A percentile compares a stretch with the other conserved stretches of the same genome.
Conservation (phyloP, 2,113 vertebrate species). For the Paraplagusia blochii region DNA sequence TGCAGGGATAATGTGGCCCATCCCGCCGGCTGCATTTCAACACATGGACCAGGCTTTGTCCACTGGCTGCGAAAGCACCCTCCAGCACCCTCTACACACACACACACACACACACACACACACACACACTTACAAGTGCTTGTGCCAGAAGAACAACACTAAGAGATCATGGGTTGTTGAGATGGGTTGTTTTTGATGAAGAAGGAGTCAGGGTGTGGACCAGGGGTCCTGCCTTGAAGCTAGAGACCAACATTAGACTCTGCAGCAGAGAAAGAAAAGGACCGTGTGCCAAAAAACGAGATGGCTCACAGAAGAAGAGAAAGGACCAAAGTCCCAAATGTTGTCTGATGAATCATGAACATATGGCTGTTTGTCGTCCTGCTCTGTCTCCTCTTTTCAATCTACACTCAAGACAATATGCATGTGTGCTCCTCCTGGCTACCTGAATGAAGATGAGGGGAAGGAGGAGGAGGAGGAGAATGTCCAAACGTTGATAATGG, state of each 20-base stretch:
- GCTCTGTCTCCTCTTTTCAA: constrained; percentile 65
- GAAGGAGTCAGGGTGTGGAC: constrained; percentile 27
- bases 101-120: constrained; percentile 27
- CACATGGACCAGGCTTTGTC: constrained; percentile 77
- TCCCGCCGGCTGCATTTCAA: constrained; percentile 78
- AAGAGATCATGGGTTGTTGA: neutral
- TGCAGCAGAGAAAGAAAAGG: constrained; percentile 42
- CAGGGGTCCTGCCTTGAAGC: constrained; percentile 54
- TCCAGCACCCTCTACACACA: constrained; percentile 35
- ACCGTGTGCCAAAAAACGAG: constrained; percentile 44
- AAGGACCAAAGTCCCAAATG: constrained; percentile 60
- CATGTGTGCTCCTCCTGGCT: constrained; percentile 48
- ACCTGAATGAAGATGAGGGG: constrained; percentile 70
- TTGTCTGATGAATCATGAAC: constrained; percentile 63
- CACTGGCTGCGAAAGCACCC: constrained; percentile 58
- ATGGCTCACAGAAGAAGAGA: constrained; percentile 38
- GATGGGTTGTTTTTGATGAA: neutral
- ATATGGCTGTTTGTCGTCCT: constrained; percentile 75
- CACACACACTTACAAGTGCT: constrained; percentile 4
- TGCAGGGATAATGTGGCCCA: constrained; percentile 73
- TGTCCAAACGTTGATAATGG: constrained; percentile 65
- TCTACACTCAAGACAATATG: constrained; percentile 62
- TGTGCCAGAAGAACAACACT: constrained; percentile 30
- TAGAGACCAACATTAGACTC: constrained; percentile 56
- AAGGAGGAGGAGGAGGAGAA: constrained; percentile 43